Evolutionary conservation across 2,113 vertebrate species (phyloP).

Genomic region (Alectura lathami): DNA sequence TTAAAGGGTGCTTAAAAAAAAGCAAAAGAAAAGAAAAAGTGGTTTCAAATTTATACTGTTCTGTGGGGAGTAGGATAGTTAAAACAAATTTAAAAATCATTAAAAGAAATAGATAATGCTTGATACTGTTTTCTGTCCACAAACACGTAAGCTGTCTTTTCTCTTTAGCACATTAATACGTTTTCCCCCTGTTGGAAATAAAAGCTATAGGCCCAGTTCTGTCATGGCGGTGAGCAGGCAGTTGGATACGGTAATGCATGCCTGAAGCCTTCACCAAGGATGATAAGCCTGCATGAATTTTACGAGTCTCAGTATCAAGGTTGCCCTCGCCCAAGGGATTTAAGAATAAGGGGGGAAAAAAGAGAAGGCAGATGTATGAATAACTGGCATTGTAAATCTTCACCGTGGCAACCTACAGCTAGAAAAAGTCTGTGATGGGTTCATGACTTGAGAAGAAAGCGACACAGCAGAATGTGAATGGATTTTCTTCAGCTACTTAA

Average conservation of each 20-base stretch:
- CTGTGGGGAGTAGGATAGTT: not conserved
- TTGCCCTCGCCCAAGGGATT: constrained; percentile 86
- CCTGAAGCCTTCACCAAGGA: constrained; percentile 87
- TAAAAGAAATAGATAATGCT: not conserved
- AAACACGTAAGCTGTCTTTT: constrained; percentile 22
- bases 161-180: constrained; percentile 30
- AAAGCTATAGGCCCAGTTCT: constrained; percentile 78
- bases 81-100: constrained; percentile 57
- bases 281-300: constrained; percentile 92
- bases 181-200: constrained; percentile 60
- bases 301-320: constrained; percentile 89
- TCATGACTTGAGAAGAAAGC: constrained; percentile 88
- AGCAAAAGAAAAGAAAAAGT: not conserved
- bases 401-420: constrained; percentile 90
- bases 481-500: constrained; percentile 90
- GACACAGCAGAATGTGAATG: constrained; percentile 85
- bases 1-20: constrained; percentile 21
- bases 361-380: constrained; percentile 88
- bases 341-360: constrained; percentile 80
- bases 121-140: not conserved
- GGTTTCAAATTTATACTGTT: not conserved
- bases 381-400: constrained; percentile 92
- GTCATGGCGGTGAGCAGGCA: constrained; percentile 79
- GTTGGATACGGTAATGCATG: constrained; percentile 81
- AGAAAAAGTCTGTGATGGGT: constrained; percentile 88